Evolutionary conservation across 2,888 invertebrate genomes (phyloP).

Genomic region (Proisotoma minuta): DNA sequence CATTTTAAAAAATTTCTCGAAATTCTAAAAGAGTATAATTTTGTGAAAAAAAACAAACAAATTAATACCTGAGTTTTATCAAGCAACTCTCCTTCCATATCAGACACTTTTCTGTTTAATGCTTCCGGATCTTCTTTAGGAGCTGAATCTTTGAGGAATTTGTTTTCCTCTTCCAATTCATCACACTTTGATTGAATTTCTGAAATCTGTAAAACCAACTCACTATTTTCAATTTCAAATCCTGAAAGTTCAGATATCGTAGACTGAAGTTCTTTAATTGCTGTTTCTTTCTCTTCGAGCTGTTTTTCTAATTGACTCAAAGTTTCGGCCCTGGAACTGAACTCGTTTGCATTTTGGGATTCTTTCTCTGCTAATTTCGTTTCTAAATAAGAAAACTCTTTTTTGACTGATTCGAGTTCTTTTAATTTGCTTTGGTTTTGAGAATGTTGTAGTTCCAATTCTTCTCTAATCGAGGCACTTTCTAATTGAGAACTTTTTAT

Average conservation of each 20-base stretch:
- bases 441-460: too few relatives aligned
- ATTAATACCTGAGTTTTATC: conserved; percentile 10
- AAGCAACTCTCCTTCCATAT: conserved; percentile 9
- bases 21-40: neutral
- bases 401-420: conserved; percentile 2
- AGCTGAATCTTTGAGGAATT: conserved; percentile 11
- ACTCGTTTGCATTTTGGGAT: too few relatives aligned
- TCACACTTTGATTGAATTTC: conserved; percentile 30
- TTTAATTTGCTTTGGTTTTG: too few relatives aligned
- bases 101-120: neutral
- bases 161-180: conserved; percentile 30
- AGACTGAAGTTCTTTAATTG: neutral
- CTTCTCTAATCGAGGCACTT: too few relatives aligned
- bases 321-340: too few relatives aligned
- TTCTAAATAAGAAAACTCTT: too few relatives aligned
- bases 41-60: neutral
- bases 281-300: neutral
- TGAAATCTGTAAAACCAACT: conserved; percentile 21
- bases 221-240: conserved; percentile 25
- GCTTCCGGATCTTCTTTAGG: conserved; percentile 6
- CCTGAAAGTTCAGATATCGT: neutral
- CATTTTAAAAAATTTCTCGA: neutral
- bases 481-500: neutral
- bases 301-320: too few relatives aligned
- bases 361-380: too few relatives aligned